Percentiles rank a stretch among this genome's conserved stretches.
phyloP scores from a whole-genome alignment of 2,888 invertebrate genomes.

The Sphaeridia pumilis region DNA sequence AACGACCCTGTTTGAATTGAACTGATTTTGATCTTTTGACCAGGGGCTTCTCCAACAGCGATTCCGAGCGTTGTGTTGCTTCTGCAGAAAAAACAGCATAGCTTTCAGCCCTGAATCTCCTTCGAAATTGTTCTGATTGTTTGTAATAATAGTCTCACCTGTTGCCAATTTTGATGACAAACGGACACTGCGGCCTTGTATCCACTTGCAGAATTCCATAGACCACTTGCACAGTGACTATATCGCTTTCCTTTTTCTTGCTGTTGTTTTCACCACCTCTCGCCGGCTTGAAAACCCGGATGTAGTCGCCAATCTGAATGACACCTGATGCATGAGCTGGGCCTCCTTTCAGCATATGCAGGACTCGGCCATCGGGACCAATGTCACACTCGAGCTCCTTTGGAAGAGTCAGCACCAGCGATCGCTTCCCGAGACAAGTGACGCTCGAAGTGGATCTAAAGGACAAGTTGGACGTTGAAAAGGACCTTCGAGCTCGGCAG shows the following conservation, averaged over 20 bases:
- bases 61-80: slow-evolving; percentile 32
- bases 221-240: slow-evolving; percentile 27
- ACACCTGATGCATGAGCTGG: slow-evolving; percentile 32
- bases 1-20: slow-evolving; percentile 33
- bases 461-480: slow-evolving; percentile 35
- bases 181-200: slow-evolving; percentile 28
- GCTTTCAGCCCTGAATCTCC: background rate
- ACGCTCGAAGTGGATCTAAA: slow-evolving; percentile 19
- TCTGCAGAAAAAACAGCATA: slow-evolving; percentile 8
- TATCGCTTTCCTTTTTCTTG: background rate
- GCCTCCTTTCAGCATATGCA: slow-evolving; percentile 22
- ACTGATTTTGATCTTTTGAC: slow-evolving; percentile 30
- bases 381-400: slow-evolving; percentile 19
- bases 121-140: background rate
- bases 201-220: slow-evolving; percentile 32
- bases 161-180: slow-evolving; percentile 35
- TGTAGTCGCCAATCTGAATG: slow-evolving; percentile 33
- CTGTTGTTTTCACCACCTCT: background rate
- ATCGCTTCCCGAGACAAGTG: slow-evolving; percentile 23
- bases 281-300: slow-evolving; percentile 18
- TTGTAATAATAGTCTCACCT: slow-evolving; percentile 16
- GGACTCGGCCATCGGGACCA: slow-evolving; percentile 22
- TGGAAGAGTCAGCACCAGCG: slow-evolving; percentile 19
- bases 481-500: slow-evolving; percentile 21
- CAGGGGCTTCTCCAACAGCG: slow-evolving; percentile 28